Conservation (phyloP, 2,113 vertebrate genomes). For the Ammodytes dubius region DNA sequence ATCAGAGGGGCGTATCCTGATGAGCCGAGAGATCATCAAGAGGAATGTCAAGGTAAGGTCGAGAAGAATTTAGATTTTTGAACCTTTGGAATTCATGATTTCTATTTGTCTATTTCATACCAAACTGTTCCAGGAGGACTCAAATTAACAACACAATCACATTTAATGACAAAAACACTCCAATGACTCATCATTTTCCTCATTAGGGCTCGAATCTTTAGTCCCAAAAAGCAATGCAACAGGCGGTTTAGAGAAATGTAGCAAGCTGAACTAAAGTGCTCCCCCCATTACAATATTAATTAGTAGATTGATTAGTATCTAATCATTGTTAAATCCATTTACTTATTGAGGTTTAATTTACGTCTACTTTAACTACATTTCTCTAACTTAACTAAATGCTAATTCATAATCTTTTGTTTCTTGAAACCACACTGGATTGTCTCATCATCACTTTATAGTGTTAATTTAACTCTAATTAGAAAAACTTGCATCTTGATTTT, state of each 20-base stretch:
- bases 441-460: neutral
- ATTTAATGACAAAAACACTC: neutral
- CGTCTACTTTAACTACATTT: neutral
- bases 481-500: neutral
- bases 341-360: constrained; percentile 4
- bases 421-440: neutral
- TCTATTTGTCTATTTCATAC: neutral
- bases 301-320: neutral
- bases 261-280: neutral
- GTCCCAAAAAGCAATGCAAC: constrained; percentile 5
- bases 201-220: neutral
- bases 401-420: neutral
- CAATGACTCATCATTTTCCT: constrained; percentile 34
- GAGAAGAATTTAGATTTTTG: neutral
- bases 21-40: constrained; percentile 97
- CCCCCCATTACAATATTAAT: neutral
- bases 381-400: constrained; percentile 7
- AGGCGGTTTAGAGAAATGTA: neutral
- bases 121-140: neutral
- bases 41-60: constrained; percentile 93
- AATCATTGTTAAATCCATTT: neutral
- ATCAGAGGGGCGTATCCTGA: constrained; percentile 90
- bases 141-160: neutral
- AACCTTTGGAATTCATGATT: neutral
- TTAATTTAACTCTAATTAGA: neutral